Evolutionary conservation across 2,113 vertebrate genomes (phyloP).

Genomic region (Pantherophis guttatus): DNA sequence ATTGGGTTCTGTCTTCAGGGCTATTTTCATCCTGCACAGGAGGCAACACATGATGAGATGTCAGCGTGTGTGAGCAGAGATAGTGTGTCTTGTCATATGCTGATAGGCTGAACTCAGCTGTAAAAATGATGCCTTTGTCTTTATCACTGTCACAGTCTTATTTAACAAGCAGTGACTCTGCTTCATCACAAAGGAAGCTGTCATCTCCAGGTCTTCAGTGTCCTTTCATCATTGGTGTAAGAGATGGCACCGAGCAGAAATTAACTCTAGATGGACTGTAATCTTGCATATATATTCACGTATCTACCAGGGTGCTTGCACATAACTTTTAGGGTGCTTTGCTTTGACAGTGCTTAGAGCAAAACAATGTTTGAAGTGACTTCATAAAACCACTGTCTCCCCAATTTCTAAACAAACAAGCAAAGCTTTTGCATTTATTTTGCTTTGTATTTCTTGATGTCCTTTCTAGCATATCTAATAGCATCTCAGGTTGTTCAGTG

Average conservation of each 20-base stretch:
- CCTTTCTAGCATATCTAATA: background rate
- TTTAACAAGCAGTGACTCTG: slow-evolving; percentile 77
- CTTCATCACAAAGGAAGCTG: slow-evolving; percentile 77
- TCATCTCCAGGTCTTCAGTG: slow-evolving; percentile 69
- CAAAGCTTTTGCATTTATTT: background rate
- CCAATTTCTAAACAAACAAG: background rate
- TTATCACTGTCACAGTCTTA: slow-evolving; percentile 76
- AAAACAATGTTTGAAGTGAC: background rate
- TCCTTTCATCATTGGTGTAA: slow-evolving; percentile 68
- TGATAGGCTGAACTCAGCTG: slow-evolving; percentile 76
- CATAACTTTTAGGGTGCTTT: background rate
- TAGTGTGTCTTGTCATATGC: slow-evolving; percentile 78
- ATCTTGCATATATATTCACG: background rate
- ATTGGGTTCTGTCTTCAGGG: slow-evolving; percentile 69
- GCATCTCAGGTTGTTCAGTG: background rate
- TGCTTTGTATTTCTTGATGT: background rate
- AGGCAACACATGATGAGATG: slow-evolving; percentile 80
- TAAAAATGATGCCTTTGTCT: slow-evolving; percentile 70
- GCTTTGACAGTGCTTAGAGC: background rate
- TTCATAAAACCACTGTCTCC: background rate
- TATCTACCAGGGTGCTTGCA: background rate
- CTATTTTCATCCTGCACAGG: slow-evolving; percentile 74
- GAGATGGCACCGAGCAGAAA: slow-evolving; percentile 69
- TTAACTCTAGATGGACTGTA: slow-evolving; percentile 52
- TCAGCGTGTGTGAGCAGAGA: slow-evolving; percentile 77